Base-by-base conservation (phyloP, 2,888 invertebrate species). In the Zelleria hepariella region DNA sequence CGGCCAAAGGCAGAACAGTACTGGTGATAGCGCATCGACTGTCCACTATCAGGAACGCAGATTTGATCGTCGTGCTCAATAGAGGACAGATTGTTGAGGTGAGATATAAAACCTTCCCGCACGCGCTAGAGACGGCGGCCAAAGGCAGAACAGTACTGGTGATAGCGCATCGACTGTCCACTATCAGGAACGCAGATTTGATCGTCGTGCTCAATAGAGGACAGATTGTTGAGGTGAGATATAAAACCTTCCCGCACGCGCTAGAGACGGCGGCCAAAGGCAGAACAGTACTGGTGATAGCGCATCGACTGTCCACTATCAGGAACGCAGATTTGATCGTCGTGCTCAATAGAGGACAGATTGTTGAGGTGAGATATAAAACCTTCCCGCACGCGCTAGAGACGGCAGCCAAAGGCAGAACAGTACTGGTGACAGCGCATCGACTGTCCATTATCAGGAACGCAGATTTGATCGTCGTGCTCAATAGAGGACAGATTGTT, bases 21-120 rank as follows among this genome's bases (percentile, higher is more conserved):
- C 80, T 99, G 18, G 94, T 98, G 0, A 98, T 98, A 66, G 98
- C 98, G 2, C 98, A 98, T 78, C 89, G 98, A 25, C 87, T 98
- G 60, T 97, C 97, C 42, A 98, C 98, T 0, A 92, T 99, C 60
- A 92, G 94, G 74, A 94, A 96, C 76, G 98, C 98, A 0, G 96
- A 98, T 77, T 72, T 96, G 15, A 98, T 98, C 66, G 96, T 97
- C 26, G 98, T 99, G 3, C 86, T 98, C 55, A 92, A 94, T 66
- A 92, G 94, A 68, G 98, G 98, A 27, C 89, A 89, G 61, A 93
- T 97, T 66, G 94, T 94, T 2, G 97, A 97, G 92, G 96, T 95
- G 75, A 70, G 71, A 67, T n/a, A n/a, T 54, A 21, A 4, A 53
- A 23, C 10, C 15, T 58, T 26, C 61, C 51, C 10, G 32, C 5